Base-by-base conservation (phyloP, 2,113 vertebrate species). In the Silurus meridionalis region DNA sequence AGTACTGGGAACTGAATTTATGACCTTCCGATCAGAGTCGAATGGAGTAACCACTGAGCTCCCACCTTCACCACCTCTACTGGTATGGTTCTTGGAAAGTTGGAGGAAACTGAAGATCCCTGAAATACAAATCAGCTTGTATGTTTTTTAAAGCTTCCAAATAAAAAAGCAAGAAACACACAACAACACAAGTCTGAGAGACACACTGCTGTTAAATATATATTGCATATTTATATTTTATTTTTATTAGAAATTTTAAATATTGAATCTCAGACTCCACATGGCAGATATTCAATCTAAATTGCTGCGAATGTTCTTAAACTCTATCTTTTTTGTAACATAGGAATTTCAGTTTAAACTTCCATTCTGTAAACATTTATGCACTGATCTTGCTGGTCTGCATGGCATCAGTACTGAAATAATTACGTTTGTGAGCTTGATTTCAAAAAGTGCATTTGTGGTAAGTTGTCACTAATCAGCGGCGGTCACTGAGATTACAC, bases 381-480 rank as follows among this genome's bases (percentile, higher is more conserved):
- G 11, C 71, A 17, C 13, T 21, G 37, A 2, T 3, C 3, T 71
- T 28, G 48, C 25, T 28, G 71, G 4, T 46, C 25, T 83, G 21
- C 83, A 75, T 1, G 17, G 9, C 57, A 28, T 19, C n/a, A 28
- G n/a, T 53, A 21, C 58, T 3, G 19, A 64, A 52, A 7, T 48
- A n/a, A 50, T 19, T 28, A 28, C 23, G 61, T 48, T n/a, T 21
- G 9, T n/a, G 8, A 53, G 46, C 69, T 84, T 21, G 46, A 60
- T 75, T 72, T 60, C 8, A 48, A 74, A 83, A 83, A 21, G 25
- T 37, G 17, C 15, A 58, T 55, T 48, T 61, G 83, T 52, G 28
- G n/a, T 61, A 21, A 58, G 75, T 17, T 52, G 75, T 78, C 52
- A 52, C 74, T 52, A 77, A 85, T 66, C 48, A 78, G 61, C 74